Conservation (phyloP, 2,113 vertebrate genomes). For the Riparia riparia region DNA sequence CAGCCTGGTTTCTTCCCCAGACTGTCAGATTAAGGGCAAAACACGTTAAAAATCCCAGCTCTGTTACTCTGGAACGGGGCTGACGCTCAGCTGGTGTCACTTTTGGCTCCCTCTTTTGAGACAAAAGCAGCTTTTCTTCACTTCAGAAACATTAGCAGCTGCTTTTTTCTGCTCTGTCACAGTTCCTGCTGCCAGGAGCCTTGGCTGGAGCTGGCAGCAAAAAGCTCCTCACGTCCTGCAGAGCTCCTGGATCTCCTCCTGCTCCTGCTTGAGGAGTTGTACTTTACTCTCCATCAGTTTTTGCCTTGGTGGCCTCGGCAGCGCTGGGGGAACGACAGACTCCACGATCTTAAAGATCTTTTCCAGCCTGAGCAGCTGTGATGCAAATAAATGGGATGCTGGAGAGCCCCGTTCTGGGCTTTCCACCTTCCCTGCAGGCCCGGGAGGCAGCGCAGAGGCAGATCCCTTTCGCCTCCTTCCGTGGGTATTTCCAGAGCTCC, state of each 20-base stretch:
- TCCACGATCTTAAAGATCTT: not conserved
- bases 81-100: not conserved
- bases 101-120: not conserved
- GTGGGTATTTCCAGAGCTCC: not conserved
- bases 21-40: not conserved
- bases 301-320: not conserved
- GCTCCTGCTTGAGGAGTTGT: not conserved
- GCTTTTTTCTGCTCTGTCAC: not conserved
- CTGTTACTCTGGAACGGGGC: not conserved
- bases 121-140: not conserved
- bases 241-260: not conserved
- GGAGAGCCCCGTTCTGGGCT: not conserved
- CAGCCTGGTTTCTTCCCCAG: not conserved
- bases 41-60: not conserved
- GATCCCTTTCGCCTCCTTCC: not conserved
- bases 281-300: not conserved
- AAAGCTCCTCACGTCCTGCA: not conserved
- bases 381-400: no score
- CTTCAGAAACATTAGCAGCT: not conserved
- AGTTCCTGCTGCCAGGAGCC: not conserved
- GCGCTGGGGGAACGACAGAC: not conserved
- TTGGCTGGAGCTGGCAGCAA: not conserved
- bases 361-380: not conserved
- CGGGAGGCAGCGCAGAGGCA: not conserved
- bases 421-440: not conserved